Conservation (phyloP, 2,797 vertebrate species). For the Artibeus lituratus region DNA sequence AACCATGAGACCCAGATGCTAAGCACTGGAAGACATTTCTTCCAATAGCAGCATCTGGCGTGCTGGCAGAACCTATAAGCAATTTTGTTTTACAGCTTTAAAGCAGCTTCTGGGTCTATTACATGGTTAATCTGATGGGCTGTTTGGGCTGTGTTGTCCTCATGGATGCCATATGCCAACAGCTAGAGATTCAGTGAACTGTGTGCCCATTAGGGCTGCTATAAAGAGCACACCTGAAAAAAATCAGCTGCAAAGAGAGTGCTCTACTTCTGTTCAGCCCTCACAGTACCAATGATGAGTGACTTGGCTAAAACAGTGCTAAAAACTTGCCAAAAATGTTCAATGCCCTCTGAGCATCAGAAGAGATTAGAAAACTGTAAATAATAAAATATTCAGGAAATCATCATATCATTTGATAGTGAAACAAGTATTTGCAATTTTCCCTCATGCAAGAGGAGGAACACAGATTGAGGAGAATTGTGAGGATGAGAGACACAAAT, state of each 20-base stretch:
- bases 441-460: background rate
- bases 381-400: conserved; percentile 39
- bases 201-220: conserved; percentile 71
- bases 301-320: conserved; percentile 47
- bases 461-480: background rate
- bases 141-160: conserved; percentile 79
- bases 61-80: conserved; percentile 79
- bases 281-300: conserved; percentile 40
- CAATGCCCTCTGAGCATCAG: background rate
- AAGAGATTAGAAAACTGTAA: background rate
- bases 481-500: background rate
- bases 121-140: conserved; percentile 83
- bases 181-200: conserved; percentile 75
- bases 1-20: conserved; percentile 77
- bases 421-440: background rate
- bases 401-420: background rate
- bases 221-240: conserved; percentile 75
- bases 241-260: conserved; percentile 47
- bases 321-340: conserved; percentile 16
- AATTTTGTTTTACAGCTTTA: conserved; percentile 83
- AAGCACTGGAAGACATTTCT: conserved; percentile 79
- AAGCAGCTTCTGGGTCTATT: conserved; percentile 81
- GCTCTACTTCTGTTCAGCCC: conserved; percentile 43
- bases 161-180: conserved; percentile 79
- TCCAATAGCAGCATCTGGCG: conserved; percentile 80